Base-by-base conservation (phyloP, 1,140 invertebrate species). In the Lutraria rhynchaena region DNA sequence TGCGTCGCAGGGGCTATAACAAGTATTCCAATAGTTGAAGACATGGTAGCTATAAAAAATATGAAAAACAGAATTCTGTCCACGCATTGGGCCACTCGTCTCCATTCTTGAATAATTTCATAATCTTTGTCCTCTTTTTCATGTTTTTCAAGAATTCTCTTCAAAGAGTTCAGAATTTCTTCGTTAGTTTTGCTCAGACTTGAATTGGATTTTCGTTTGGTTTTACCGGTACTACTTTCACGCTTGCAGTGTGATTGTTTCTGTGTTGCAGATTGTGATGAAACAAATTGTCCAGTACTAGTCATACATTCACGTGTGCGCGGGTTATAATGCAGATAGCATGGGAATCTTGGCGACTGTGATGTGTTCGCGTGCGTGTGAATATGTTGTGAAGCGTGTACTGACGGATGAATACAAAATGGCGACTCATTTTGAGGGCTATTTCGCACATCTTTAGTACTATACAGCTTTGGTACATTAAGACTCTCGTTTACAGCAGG, bases 1-100 rank as follows among this genome's bases (percentile, higher is more conserved):
- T 87, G 84, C 11, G 80, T 80, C n/a, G 83, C 71, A 1, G 89
- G 89, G 13, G 81, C 77, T 60, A 90, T 83, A 3, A 90, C 87
- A 0, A 94, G 89, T 69, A 94, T 92, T 1, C 93, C 86, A 46
- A 93, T 63, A 0, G 93, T 93, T 27, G 94, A 94, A 31, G 93
- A 85, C 17, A 92, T 77, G 1, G 94, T 94, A 24, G 93, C 90
- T 22, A 93, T 81, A 22, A 94, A 91, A 87, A 95, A 95, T 27
- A 95, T 90, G 92, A 93, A 94, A 88, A 95, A 95, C 22, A 95
- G 91, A 44, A 94, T 91, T 46, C 94, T 87, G 86, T 95, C 94
- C 9, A 95, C 91, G 63, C 92, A 91, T 82, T 93, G 90, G 15
- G 94, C 94, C 27, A 95, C 89, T 55, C 92, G 89, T 35, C 93